phyloP scores from a whole-genome alignment of 2,888 invertebrate species.

The Eumacrocentrus americanus region DNA sequence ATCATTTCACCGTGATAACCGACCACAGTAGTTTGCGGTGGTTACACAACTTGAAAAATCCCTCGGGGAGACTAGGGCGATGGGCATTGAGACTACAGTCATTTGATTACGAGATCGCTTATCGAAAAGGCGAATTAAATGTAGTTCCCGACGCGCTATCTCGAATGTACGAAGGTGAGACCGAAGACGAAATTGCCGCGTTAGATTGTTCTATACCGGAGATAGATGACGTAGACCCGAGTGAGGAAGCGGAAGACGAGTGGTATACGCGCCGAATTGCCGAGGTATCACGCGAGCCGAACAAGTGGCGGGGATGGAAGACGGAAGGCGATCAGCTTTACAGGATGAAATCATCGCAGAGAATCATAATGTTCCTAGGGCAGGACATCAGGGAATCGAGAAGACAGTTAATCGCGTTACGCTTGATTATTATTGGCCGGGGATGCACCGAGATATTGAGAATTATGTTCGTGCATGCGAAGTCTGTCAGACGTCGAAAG shows the following conservation, averaged over 20 bases:
- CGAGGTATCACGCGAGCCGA: conserved; percentile 7
- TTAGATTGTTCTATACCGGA: too few relatives aligned
- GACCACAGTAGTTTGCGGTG: conserved; percentile 20
- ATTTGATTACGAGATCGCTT: conserved; percentile 16
- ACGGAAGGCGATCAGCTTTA: background rate
- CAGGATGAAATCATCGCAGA: conserved; percentile 27
- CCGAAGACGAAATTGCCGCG: background rate
- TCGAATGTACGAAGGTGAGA: conserved; percentile 7
- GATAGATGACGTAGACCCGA: too few relatives aligned
- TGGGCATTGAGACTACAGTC: conserved; percentile 18
- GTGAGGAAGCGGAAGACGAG: background rate
- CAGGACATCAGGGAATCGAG: conserved; percentile 39
- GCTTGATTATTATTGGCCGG: too few relatives aligned
- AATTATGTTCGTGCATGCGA: too few relatives aligned
- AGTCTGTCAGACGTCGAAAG: too few relatives aligned
- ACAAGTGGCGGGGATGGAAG: background rate
- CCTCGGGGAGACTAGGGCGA: conserved; percentile 14
- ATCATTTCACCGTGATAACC: too few relatives aligned
- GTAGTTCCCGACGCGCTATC: conserved; percentile 28
- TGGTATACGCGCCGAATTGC: conserved; percentile 14
- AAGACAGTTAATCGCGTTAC: conserved; percentile 32
- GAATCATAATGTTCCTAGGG: conserved; percentile 38
- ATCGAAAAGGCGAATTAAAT: too few relatives aligned
- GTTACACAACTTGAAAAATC: conserved; percentile 22
- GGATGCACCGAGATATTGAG: conserved; percentile 34